Base-by-base conservation (phyloP, 2,113 vertebrate species). In the Coptodon rendalli region DNA sequence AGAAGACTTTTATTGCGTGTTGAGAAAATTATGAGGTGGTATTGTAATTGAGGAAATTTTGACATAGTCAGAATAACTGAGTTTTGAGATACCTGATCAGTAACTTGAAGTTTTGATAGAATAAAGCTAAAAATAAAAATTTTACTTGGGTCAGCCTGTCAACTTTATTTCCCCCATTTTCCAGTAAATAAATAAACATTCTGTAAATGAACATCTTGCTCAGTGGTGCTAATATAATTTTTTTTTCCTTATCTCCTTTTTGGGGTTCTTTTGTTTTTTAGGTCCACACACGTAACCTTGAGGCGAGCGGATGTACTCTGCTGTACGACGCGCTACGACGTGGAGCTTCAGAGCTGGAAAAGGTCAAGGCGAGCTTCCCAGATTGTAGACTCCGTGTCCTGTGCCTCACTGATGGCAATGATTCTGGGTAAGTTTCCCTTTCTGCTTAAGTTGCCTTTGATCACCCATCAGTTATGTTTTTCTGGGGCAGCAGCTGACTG, bases 361-460 rank as follows among this genome's bases (percentile, higher is more conserved):
- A 92, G 56, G 45, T 96, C 16, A 88, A 91, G 73, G 6, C 9
- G 1, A 86, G n/a, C 36, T 95, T 95, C 57, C 92, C 93, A 50
- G 89, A 94, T 2, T 96, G 95, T 78, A 78, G 84, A 86, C 93
- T 94, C 66, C 94, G 88, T 13, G 81, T 95, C 29, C 38, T 96
- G 5, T 96, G 95, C 78, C 92, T 96, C 38, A 95, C 94, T 11
- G 95, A 96, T 91, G 94, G 95, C 81, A 31, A 84, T 38, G 94
- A 95, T 83, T 19, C 27, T 24, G 88, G 94, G 94, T 96, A 87
- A 50, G 82, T 56, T 81, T 27, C 38, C 5, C 34, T 16, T 9
- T 84, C 24, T 61, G 11, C 36, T 0, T 24, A n/a, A 14, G 22
- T 80, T 14, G 19, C 76, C 50, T 80, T 54, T 80, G 31, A 16